Evolutionary conservation across 2,888 invertebrate genomes (phyloP), one percentile per base, ranked within the genome.

Genomic region (Cryptocephalus primarius): DNA sequence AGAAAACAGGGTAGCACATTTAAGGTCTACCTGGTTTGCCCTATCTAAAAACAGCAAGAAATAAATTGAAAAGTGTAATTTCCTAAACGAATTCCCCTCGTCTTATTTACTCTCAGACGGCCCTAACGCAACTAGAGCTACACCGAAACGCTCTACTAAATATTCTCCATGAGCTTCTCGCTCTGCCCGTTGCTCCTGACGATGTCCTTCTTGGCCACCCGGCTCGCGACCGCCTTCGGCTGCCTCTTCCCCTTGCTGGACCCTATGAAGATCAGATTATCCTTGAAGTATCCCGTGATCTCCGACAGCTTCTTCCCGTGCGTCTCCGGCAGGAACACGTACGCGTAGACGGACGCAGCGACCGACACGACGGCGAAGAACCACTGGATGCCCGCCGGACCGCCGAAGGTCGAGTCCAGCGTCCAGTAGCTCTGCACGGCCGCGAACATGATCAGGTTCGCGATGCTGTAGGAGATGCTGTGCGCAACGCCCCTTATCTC

Each of bases 401-500:
- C 77, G 49, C 68, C 63, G 14, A 71, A 62, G 8, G 62, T 42
- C 9, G 52, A 46, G 10, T 62, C 55, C 39, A 73, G 49, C 2
- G 61, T 57, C 47, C 66, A 59, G 59, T 76, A 79, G 47, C 70
- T 70, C 55, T 78, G 77, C 1, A 79, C 70, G 0, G 78, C 73
- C 1, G 70, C 66, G 56, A 79, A 79, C 77, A 79, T 77, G 1
- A 78, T 63, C 31, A 77, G 53, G 56, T 78, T 77, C 1, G 77
- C 79, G 53, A 75, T 67, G 33, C 75, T 74, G 60, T 77, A 76
- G 39, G 75, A 72, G 42, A 79, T 68, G 8, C 78, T 76, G 54
- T 79, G 78, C 0, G 78, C 78, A 10, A 78, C 65, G 2, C 78
- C 78, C 14, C 79, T 70, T 39, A 79, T 78, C 52, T 78, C 77